Evolutionary conservation across 2,888 invertebrate species (phyloP).

Genomic region (Melinaea marsaeus): DNA sequence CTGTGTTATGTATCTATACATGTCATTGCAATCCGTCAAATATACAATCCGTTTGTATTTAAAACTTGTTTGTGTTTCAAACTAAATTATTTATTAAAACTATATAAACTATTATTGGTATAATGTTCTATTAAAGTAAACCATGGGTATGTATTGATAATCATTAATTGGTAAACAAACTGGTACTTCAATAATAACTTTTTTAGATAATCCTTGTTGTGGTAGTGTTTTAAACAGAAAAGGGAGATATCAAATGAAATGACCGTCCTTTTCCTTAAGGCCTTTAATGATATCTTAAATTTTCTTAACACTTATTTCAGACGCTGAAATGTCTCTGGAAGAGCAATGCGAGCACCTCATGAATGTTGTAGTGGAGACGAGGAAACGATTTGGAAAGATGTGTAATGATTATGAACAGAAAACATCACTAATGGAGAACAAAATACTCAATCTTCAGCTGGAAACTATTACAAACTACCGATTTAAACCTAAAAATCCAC

Average conservation of each 20-base stretch:
- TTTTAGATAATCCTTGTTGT: no score
- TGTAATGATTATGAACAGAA: conserved; percentile 61
- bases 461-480: conserved; percentile 51
- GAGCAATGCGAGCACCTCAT: conserved; percentile 64
- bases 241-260: no score
- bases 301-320: conserved; percentile 36
- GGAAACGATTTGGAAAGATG: conserved; percentile 64
- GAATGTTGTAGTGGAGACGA: conserved; percentile 66
- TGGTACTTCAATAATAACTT: background rate
- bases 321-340: conserved; percentile 44
- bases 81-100: no score
- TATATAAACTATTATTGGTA: no score
- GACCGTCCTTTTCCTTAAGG: no score
- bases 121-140: no score
- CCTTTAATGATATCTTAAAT: background rate
- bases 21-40: no score
- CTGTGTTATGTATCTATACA: no score
- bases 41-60: no score
- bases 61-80: no score
- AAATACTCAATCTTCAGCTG: conserved; percentile 56
- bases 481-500: conserved; percentile 49
- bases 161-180: background rate
- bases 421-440: conserved; percentile 52
- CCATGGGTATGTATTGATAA: background rate
- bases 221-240: no score